These are phyloP conservation scores for Physella acuta DNA, from an alignment of 1,140 invertebrate species.

Conservation along the genomic window DNA sequence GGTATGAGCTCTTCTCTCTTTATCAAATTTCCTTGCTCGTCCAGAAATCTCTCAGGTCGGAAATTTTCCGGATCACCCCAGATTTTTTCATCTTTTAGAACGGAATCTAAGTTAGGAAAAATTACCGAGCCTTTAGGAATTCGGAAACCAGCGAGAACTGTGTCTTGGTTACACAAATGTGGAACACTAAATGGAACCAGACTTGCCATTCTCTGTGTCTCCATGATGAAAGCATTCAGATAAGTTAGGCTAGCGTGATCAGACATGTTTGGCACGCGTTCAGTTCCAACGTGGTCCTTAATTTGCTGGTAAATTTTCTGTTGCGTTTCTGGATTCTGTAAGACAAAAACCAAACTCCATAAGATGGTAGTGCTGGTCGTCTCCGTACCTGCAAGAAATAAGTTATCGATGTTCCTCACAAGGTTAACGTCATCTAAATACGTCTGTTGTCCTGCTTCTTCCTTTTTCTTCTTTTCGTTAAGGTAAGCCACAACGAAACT, in stretches of 20 bases:
- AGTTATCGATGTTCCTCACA: conserved; percentile 62
- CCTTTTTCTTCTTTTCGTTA: background rate
- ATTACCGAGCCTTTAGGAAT: conserved; percentile 44
- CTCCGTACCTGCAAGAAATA: conserved; percentile 86
- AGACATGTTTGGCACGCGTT: conserved; percentile 10
- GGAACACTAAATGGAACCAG: conserved; percentile 47
- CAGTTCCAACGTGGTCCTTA: conserved; percentile 60
- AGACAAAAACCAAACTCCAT: conserved; percentile 86
- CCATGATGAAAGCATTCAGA: conserved; percentile 33
- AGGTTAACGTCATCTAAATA: background rate
- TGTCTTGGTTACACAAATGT: conserved; percentile 40
- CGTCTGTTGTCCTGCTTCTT: background rate
- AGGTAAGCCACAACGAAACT: background rate
- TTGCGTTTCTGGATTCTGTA: conserved; percentile 70
- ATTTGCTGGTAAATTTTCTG: conserved; percentile 69
- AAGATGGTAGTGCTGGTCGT: conserved; percentile 80
- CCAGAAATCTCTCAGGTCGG: too few species aligned
- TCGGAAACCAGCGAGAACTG: conserved; percentile 42
- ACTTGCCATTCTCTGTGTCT: conserved; percentile 27
- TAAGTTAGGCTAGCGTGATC: conserved; percentile 31
- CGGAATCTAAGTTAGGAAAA: conserved; percentile 41
- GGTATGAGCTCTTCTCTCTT: too few species aligned
- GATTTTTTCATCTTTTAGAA: conserved; percentile 43
- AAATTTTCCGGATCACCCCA: conserved; percentile 74
- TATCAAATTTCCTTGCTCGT: too few species aligned